phyloP scores from a whole-genome alignment of 2,888 invertebrate genomes.

The Thecophora atra region DNA sequence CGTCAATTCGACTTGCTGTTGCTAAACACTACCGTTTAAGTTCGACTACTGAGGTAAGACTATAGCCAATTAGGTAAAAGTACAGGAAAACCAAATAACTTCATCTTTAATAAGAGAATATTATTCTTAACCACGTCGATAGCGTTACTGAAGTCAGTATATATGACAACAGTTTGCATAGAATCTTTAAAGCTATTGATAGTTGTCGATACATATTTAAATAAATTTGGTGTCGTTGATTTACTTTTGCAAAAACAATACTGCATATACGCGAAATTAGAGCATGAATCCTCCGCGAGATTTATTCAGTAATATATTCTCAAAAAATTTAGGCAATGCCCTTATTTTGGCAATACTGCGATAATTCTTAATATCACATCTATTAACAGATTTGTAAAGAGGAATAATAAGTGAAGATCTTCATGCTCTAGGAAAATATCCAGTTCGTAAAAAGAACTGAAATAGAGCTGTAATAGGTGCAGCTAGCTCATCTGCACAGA shows the following conservation, averaged over 20 bases:
- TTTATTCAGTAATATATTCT: neutral
- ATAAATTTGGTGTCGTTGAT: constrained; percentile 6
- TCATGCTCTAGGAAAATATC: neutral
- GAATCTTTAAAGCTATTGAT: neutral
- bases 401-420: constrained; percentile 5
- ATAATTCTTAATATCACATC: neutral
- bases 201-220: neutral
- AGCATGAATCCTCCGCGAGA: too few species aligned
- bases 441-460: too few species aligned
- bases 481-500: too few species aligned
- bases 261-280: too few species aligned
- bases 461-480: too few species aligned
- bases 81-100: neutral
- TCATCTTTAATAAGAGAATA: neutral
- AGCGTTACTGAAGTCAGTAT: neutral
- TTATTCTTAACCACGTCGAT: neutral
- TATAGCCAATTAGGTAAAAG: neutral
- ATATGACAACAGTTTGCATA: neutral
- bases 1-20: too few species aligned
- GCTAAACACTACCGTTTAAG: neutral
- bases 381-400: neutral
- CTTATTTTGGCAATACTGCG: neutral
- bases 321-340: constrained; percentile 2
- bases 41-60: neutral
- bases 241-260: neutral